Percentiles rank a stretch among this genome's conserved stretches.
phyloP scores from a whole-genome alignment of 2,113 vertebrate species.

The Clarias batrachus region DNA sequence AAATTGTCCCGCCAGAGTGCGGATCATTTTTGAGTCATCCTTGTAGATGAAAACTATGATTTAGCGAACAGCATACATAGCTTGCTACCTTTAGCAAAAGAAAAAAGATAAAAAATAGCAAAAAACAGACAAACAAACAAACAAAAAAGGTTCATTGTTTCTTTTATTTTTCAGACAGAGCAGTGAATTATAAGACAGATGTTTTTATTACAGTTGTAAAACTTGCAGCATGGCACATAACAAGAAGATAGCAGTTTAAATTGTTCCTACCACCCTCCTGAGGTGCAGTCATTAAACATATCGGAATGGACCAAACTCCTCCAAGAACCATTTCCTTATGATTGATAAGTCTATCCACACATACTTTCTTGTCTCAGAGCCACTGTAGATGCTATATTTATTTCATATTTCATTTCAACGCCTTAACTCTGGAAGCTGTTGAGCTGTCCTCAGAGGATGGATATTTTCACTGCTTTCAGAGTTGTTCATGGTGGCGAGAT shows the following conservation, averaged over 20 bases:
- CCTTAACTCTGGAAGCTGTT: slow-evolving; percentile 3
- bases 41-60: background rate
- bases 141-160: background rate
- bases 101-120: background rate
- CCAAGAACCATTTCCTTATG: background rate
- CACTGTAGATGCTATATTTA: background rate
- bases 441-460: slow-evolving; percentile 1
- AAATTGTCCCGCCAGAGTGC: no score
- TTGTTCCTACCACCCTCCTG: background rate
- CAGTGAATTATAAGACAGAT: background rate
- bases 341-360: background rate
- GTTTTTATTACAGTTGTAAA: background rate
- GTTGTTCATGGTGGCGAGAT: background rate
- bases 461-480: background rate
- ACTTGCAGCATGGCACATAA: slow-evolving; percentile 4
- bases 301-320: background rate
- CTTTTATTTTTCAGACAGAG: background rate
- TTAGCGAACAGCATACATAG: background rate
- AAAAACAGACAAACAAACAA: background rate
- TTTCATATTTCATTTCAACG: slow-evolving; percentile 10
- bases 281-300: slow-evolving; percentile 10
- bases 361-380: slow-evolving; percentile 3
- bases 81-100: slow-evolving; percentile 1
- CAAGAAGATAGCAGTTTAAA: background rate
- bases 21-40: no score